Evolutionary conservation across 2,888 invertebrate species (phyloP).

Genomic region (Gymnoscelis rufifasciata): DNA sequence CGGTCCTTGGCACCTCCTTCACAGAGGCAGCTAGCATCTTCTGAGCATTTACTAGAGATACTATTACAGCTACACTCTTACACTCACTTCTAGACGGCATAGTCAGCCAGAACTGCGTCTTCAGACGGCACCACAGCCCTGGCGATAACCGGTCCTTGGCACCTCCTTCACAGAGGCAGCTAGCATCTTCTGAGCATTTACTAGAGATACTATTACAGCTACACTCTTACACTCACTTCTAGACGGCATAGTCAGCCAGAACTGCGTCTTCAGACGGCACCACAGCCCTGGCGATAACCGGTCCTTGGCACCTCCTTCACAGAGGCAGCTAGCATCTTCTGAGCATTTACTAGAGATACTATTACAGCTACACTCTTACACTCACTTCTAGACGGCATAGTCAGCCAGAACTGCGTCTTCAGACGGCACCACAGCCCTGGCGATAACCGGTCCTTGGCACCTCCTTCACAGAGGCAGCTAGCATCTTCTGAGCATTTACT

Average conservation of each 20-base stretch:
- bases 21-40: conserved; percentile 48
- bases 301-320: conserved; percentile 23
- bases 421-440: conserved; percentile 55
- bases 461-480: conserved; percentile 42
- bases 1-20: conserved; percentile 17
- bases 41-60: conserved; percentile 61
- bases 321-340: conserved; percentile 49
- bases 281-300: conserved; percentile 58
- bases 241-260: conserved; percentile 62
- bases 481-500: conserved; percentile 54
- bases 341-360: too few relatives aligned
- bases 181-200: conserved; percentile 56
- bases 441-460: conserved; percentile 39
- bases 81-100: conserved; percentile 56
- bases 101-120: conserved; percentile 60
- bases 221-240: conserved; percentile 59
- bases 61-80: too few relatives aligned
- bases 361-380: too few relatives aligned
- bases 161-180: conserved; percentile 38
- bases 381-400: conserved; percentile 55
- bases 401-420: conserved; percentile 60
- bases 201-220: too few relatives aligned
- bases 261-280: conserved; percentile 44
- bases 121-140: conserved; percentile 48
- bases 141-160: conserved; percentile 47